phyloP scores from a whole-genome alignment of 2,888 invertebrate genomes.

The Timema cristinae region DNA sequence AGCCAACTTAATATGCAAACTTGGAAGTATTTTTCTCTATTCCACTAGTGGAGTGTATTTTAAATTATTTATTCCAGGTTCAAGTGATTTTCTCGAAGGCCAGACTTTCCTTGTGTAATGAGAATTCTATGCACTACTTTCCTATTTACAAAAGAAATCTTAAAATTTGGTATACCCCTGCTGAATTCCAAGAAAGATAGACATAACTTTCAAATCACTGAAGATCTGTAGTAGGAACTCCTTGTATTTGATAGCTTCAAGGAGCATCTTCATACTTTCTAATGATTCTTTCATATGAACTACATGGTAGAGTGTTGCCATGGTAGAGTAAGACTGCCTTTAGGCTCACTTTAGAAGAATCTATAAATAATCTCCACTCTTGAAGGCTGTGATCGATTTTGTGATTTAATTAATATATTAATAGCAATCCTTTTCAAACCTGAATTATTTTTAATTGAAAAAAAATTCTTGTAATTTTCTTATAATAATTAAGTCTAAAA shows the following conservation, averaged over 20 bases:
- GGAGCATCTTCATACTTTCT: too few relatives aligned
- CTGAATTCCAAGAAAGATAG: too few relatives aligned
- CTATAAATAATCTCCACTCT: background rate
- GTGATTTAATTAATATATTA: background rate
- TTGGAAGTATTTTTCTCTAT: too few relatives aligned
- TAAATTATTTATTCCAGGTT: background rate
- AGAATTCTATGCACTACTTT: conserved; percentile 7
- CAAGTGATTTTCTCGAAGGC: background rate
- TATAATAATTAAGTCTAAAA: too few relatives aligned
- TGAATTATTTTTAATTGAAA: too few relatives aligned
- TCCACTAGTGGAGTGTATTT: background rate
- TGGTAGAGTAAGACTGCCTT: conserved; percentile 12
- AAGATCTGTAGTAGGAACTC: conserved; percentile 29
- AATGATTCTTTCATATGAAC: conserved; percentile 23
- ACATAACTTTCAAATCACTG: conserved; percentile 35
- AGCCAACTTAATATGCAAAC: background rate
- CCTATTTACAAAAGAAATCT: conserved; percentile 25
- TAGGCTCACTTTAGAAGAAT: background rate
- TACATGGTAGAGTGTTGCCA: conserved; percentile 22
- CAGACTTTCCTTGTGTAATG: too few relatives aligned
- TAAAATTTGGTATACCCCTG: conserved; percentile 31
- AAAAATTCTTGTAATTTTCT: too few relatives aligned
- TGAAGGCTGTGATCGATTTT: background rate
- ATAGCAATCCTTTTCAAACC: too few relatives aligned
- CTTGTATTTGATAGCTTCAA: conserved; percentile 26